These are phyloP conservation scores for Luscinia luscinia DNA, from an alignment of 2,797 vertebrate genomes.

Conservation along the genomic window DNA sequence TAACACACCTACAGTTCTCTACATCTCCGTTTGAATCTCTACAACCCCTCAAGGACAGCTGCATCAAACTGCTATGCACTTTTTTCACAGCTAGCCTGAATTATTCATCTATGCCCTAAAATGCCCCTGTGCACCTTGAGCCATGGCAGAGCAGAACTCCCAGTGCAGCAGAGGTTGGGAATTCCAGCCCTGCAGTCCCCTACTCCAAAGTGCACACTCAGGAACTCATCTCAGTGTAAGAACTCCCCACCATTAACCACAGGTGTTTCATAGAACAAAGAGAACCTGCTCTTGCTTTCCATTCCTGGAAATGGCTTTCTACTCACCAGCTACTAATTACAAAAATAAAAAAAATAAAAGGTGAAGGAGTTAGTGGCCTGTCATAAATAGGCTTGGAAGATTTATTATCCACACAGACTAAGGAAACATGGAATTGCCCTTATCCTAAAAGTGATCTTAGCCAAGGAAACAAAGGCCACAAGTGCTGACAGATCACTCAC, in stretches of 20 bases:
- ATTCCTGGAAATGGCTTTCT: neutral
- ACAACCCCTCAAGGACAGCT: neutral
- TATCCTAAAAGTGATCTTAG: neutral
- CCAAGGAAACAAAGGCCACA: constrained; percentile 24
- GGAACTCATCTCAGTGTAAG: neutral
- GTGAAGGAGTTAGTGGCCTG: neutral
- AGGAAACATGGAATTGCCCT: neutral
- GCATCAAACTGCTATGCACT: neutral
- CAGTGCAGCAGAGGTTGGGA: neutral
- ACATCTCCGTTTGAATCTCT: neutral
- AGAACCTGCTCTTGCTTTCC: constrained; percentile 56
- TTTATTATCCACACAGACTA: neutral
- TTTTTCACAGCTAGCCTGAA: neutral
- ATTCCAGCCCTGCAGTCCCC: neutral
- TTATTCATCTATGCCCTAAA: neutral
- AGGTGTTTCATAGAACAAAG: neutral
- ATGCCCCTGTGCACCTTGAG: neutral
- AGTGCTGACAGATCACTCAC: constrained; percentile 9
- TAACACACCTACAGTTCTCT: neutral
- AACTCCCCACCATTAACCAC: neutral
- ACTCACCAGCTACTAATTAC: neutral
- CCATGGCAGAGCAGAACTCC: neutral
- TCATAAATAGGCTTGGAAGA: neutral
- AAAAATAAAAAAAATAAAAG: neutral
- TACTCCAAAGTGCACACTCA: constrained; percentile 8